These are phyloP conservation scores for Sisor rabdophorus DNA, from an alignment of 2,113 vertebrate species.

Conservation along the genomic window DNA sequence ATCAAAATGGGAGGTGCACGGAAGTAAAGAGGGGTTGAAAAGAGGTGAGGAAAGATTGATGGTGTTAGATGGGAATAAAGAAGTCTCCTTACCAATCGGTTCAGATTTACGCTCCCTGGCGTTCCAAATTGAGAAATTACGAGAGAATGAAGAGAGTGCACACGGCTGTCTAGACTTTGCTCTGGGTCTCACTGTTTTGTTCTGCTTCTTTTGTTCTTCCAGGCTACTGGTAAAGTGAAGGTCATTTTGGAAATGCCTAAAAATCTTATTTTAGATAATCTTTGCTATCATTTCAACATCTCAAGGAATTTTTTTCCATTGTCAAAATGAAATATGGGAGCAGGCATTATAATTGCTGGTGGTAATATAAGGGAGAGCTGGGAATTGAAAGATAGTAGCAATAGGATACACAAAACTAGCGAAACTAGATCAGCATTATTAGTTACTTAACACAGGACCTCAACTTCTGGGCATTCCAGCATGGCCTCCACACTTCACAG, in stretches of 20 bases:
- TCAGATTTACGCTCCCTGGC: conserved; percentile 69
- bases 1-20: conserved; percentile 59
- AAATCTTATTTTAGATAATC: not conserved
- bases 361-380: not conserved
- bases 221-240: not conserved
- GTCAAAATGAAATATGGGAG: conserved; percentile 18
- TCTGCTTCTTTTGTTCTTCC: conserved; percentile 16
- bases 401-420: conserved; percentile 8
- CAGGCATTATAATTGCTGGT: not conserved
- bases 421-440: conserved; percentile 11
- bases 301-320: conserved; percentile 1
- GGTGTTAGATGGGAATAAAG: conserved; percentile 77
- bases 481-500: conserved; percentile 72
- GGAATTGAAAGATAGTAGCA: conserved; percentile 23
- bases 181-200: conserved; percentile 6
- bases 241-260: conserved; percentile 17
- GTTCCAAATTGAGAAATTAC: conserved; percentile 57
- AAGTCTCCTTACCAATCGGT: conserved; percentile 77
- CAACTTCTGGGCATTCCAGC: conserved; percentile 55
- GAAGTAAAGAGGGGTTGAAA: conserved; percentile 52
- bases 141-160: conserved; percentile 54
- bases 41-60: conserved; percentile 71
- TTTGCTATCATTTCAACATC: not conserved
- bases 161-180: conserved; percentile 38
- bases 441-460: conserved; percentile 36